Evolutionary conservation across 2,113 vertebrate species (phyloP).

Genomic region (Caranx ignobilis): DNA sequence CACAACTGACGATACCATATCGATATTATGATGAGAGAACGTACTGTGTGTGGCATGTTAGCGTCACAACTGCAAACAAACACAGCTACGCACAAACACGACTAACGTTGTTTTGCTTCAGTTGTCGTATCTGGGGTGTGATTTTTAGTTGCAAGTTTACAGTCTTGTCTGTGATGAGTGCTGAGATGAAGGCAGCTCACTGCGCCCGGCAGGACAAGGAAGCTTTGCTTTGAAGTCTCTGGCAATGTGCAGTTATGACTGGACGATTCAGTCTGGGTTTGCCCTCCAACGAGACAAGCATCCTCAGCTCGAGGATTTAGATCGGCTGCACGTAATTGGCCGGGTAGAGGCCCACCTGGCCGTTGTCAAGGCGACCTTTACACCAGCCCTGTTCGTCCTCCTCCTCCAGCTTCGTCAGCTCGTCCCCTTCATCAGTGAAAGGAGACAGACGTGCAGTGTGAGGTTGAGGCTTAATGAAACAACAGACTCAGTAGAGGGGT

Average conservation of each 20-base stretch:
- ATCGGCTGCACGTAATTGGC: conserved; percentile 96
- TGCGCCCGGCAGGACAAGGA: conserved; percentile 63
- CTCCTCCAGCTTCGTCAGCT: conserved; percentile 94
- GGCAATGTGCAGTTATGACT: conserved; percentile 71
- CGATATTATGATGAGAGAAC: conserved; percentile 60
- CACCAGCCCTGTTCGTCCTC: conserved; percentile 99
- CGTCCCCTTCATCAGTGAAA: conserved; percentile 87
- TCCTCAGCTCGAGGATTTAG: conserved; percentile 75
- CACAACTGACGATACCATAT: conserved; percentile 65
- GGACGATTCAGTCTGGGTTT: conserved; percentile 70
- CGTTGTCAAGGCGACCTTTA: conserved; percentile 94
- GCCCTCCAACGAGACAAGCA: conserved; percentile 27
- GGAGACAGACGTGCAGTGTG: conserved; percentile 11
- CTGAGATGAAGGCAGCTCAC: conserved; percentile 64
- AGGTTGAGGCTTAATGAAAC: conserved; percentile 15
- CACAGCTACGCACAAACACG: conserved; percentile 66
- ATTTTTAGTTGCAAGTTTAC: background rate
- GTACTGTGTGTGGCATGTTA: conserved; percentile 67
- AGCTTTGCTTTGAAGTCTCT: conserved; percentile 74
- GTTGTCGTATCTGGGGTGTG: conserved; percentile 50
- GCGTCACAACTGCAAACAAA: conserved; percentile 63
- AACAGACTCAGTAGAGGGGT: too few species aligned
- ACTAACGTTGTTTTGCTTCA: conserved; percentile 42
- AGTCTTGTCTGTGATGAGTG: conserved; percentile 45
- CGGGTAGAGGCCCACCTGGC: conserved; percentile 94